Evolutionary conservation across 2,888 invertebrate species (phyloP).

Genomic region (Andrena fulva): DNA sequence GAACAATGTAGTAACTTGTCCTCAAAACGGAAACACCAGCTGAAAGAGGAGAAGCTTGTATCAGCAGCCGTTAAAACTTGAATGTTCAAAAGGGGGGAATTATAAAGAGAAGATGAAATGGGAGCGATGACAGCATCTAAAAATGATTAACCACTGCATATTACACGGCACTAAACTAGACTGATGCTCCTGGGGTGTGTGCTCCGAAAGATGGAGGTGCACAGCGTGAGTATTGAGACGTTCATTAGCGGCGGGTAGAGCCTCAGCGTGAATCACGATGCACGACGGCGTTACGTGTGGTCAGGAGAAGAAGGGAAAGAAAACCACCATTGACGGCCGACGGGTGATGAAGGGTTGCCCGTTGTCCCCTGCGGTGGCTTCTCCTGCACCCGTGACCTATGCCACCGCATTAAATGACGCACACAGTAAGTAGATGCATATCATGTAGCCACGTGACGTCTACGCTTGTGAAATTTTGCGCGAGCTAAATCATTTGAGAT

Average conservation of each 20-base stretch:
- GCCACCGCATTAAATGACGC: constrained; percentile 70
- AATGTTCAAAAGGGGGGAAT: background rate
- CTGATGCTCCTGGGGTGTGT: constrained; percentile 48
- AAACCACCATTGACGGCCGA: constrained; percentile 77
- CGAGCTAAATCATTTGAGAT: constrained; percentile 34
- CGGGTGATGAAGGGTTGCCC: constrained; percentile 80
- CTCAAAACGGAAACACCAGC: no score
- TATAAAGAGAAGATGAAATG: constrained; percentile 16
- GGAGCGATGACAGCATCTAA: constrained; percentile 49
- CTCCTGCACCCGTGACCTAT: constrained; percentile 75
- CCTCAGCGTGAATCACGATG: constrained; percentile 72
- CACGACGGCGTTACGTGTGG: constrained; percentile 63
- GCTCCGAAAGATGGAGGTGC: constrained; percentile 63
- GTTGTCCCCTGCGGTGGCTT: constrained; percentile 77
- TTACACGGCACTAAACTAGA: constrained; percentile 63
- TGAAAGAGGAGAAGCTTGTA: background rate
- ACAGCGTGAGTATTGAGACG: constrained; percentile 75
- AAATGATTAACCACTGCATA: constrained; percentile 52
- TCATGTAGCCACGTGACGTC: constrained; percentile 31
- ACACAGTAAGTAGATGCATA: constrained; percentile 26
- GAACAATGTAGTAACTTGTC: no score
- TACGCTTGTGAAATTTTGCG: constrained; percentile 30
- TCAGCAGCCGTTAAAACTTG: constrained; percentile 11
- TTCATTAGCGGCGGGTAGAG: constrained; percentile 74
- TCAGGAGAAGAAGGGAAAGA: constrained; percentile 49